Evolutionary conservation across 2,797 vertebrate genomes (phyloP).

Genomic region (Tokudaia tokunoshimensis): DNA sequence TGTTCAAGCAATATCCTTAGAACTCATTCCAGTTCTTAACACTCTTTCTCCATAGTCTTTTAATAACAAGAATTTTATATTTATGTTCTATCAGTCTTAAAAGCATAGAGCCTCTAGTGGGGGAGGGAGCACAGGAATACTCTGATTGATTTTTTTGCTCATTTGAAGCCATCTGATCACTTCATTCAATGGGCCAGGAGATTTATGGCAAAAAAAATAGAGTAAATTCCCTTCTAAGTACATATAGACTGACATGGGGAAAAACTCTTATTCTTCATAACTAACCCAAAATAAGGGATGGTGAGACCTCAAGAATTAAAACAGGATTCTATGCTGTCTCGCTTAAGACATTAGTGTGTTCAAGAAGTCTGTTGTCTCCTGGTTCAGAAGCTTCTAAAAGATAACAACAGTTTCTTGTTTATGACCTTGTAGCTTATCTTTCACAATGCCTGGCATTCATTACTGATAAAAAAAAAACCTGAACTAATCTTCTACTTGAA

Average conservation of each 20-base stretch:
- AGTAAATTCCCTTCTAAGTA: neutral
- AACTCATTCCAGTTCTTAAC: neutral
- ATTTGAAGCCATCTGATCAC: neutral
- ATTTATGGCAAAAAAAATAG: neutral
- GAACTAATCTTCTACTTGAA: slow-evolving; percentile 50
- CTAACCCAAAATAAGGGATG: neutral
- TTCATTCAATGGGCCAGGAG: neutral
- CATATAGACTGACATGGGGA: neutral
- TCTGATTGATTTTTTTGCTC: neutral
- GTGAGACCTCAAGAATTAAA: neutral
- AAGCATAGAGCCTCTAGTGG: neutral
- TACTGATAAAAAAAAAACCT: slow-evolving; percentile 60
- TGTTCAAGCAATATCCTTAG: neutral
- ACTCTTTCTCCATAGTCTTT: neutral
- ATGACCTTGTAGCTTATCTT: neutral
- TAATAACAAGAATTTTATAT: neutral
- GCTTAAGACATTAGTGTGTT: neutral
- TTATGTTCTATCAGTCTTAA: neutral
- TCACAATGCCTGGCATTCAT: neutral
- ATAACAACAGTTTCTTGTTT: neutral
- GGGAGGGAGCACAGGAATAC: neutral
- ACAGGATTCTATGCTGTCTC: neutral
- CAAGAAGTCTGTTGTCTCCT: neutral
- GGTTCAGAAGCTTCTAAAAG: neutral
- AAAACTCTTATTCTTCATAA: neutral